Evolutionary conservation across 2,888 invertebrate genomes (phyloP).

Genomic region (Sphaeridia pumilis): DNA sequence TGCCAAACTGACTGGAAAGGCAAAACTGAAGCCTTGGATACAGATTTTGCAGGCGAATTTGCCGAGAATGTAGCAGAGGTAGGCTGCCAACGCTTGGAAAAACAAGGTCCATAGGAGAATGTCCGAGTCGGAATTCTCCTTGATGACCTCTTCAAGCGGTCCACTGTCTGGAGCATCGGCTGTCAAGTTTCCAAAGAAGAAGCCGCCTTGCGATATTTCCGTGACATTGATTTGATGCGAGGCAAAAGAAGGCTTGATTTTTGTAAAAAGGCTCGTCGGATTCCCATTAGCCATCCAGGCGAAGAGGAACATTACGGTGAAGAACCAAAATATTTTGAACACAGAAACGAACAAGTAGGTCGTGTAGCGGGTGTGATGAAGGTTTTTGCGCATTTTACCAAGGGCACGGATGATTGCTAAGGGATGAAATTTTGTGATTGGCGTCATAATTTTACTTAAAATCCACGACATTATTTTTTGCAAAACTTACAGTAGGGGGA

Average conservation of each 20-base stretch:
- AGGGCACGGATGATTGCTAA: slow-evolving; percentile 42
- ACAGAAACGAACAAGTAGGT: slow-evolving; percentile 77
- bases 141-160: slow-evolving; percentile 29
- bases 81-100: slow-evolving; percentile 69
- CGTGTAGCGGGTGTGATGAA: slow-evolving; percentile 72
- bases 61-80: slow-evolving; percentile 79
- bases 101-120: slow-evolving; percentile 39
- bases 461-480: neutral
- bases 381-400: slow-evolving; percentile 64
- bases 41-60: slow-evolving; percentile 94
- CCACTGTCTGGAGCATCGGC: slow-evolving; percentile 67
- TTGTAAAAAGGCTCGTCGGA: slow-evolving; percentile 61
- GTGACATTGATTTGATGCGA: slow-evolving; percentile 66
- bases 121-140: slow-evolving; percentile 25
- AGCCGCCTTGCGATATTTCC: slow-evolving; percentile 44
- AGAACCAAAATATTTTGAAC: slow-evolving; percentile 78
- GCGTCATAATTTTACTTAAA: neutral
- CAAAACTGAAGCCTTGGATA: slow-evolving; percentile 94
- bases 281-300: slow-evolving; percentile 64
- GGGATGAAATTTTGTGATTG: neutral
- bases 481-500: slow-evolving; percentile 59
- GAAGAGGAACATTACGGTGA: slow-evolving; percentile 60
- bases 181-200: slow-evolving; percentile 7
- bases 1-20: slow-evolving; percentile 86
- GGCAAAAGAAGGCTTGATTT: slow-evolving; percentile 62